A percentile compares a stretch with the other conserved stretches of the same genome.
Conservation (phyloP, 1,140 invertebrate species). For the Listronotus oregonensis region DNA sequence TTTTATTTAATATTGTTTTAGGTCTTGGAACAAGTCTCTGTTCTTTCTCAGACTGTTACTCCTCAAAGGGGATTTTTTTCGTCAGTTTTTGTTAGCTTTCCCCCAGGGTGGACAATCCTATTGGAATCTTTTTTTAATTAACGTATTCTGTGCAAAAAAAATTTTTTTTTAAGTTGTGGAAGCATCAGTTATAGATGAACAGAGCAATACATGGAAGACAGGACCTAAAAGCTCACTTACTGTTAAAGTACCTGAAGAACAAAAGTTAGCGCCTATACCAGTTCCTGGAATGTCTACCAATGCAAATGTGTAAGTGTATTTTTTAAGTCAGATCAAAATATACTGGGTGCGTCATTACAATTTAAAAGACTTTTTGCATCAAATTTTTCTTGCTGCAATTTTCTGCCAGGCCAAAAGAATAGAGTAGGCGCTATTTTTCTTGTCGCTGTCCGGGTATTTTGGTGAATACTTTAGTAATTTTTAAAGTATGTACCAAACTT, state of each 20-base stretch:
- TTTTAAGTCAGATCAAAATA: no score
- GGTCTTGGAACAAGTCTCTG: conserved; percentile 48
- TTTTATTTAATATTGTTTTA: conserved; percentile 22
- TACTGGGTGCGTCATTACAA: no score
- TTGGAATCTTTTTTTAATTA: conserved; percentile 5
- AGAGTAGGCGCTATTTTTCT: no score
- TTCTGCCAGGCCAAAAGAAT: no score
- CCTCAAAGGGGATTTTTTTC: conserved; percentile 85
- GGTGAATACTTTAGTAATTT: no score
- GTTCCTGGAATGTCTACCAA: conserved; percentile 53
- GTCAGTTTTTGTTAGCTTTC: conserved; percentile 74
- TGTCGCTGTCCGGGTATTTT: no score
- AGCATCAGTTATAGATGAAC: conserved; percentile 73
- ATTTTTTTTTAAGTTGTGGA: conserved; percentile 66
- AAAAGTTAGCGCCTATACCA: conserved; percentile 52
- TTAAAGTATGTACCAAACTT: no score
- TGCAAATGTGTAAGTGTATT: conserved; percentile 51
- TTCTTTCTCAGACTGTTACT: conserved; percentile 64
- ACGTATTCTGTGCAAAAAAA: no score
- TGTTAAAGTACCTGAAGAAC: conserved; percentile 75
- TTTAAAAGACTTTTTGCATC: no score
- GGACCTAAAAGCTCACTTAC: conserved; percentile 70
- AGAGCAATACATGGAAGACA: conserved; percentile 75
- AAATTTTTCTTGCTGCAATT: no score
- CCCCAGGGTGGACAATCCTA: conserved; percentile 60